These are phyloP conservation scores for Kryptopterus vitreolus DNA, from an alignment of 2,797 vertebrate species.

Conservation along the genomic window DNA sequence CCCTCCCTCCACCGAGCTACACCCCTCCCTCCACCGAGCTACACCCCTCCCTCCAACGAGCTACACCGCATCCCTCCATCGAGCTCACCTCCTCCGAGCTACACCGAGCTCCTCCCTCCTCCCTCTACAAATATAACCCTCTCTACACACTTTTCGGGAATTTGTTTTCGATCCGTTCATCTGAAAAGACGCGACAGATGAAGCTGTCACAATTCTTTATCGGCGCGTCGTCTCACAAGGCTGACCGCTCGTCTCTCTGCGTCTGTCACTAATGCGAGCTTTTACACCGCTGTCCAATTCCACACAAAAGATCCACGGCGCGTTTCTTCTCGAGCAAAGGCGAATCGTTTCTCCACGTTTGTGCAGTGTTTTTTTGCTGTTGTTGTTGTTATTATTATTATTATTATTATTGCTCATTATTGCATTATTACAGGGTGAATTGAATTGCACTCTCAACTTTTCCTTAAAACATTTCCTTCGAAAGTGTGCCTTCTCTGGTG, in stretches of 20 bases:
- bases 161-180: slow-evolving; percentile 33
- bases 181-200: slow-evolving; percentile 33
- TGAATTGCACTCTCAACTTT: too few species aligned
- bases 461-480: too few species aligned
- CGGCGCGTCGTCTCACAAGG: slow-evolving; percentile 2
- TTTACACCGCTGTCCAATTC: not conserved
- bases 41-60: too few species aligned
- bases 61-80: too few species aligned
- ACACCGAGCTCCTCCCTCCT: not conserved
- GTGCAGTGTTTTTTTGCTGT: too few species aligned
- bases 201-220: slow-evolving; percentile 32
- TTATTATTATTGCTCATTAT: too few species aligned
- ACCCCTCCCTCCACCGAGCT: too few species aligned
- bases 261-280: slow-evolving; percentile 21
- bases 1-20: too few species aligned
- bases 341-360: not conserved
- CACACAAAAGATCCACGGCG: not conserved
- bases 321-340: not conserved
- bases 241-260: slow-evolving; percentile 22
- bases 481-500: too few species aligned
- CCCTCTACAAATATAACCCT: not conserved
- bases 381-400: too few species aligned
- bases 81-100: too few species aligned
- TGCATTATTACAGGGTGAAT: not conserved
- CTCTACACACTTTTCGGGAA: slow-evolving; percentile 10